Evolutionary conservation across 2,888 invertebrate genomes (phyloP), one percentile per base, ranked within the genome.

Genomic region (Augochlorella aurata): DNA sequence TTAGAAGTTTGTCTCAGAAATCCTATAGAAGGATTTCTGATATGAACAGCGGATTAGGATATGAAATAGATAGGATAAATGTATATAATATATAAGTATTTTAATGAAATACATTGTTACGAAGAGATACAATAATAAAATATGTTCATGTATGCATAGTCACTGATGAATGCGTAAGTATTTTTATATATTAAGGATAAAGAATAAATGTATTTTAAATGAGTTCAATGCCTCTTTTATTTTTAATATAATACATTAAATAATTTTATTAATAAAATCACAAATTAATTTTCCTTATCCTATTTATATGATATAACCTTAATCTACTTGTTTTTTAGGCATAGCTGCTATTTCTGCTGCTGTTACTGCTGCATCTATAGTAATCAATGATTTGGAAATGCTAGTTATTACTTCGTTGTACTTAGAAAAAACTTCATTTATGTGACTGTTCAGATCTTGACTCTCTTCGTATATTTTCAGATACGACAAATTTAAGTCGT

Each of bases 341-440:
- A 92, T 89, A 70, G 93, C 88, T 61, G 94, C 92, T 52, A 92
- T 83, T 92, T 95, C 95, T 66, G 94, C 91, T 74, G 93, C 92
- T 10, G 93, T 94, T 16, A 95, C 89, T 9, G 92, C 91, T 63
- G 90, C 90, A 88, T 95, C 94, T 70, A 95, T 87, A 77, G 93
- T 92, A 71, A 94, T 93, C 78, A 95, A 93, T 24, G 94, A 91
- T 79, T 94, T 93, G 49, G 94, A 94, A 85, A 95, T 94, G 52
- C 93, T 94, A 68, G 88, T 92, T 67, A 94, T 93, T 61, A 95
- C 94, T 85, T 94, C 93, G 87, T 94, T 94, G 86, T 95, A 95
- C 73, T 94, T 92, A 45, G 94, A 92, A 78, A 95, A 90, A 54
- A 94, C 89, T 65, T 93, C 90, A 58, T 94, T 89, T 50, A 94